Evolutionary conservation across 2,113 vertebrate species (phyloP).

Genomic region (Syngnathus floridae): DNA sequence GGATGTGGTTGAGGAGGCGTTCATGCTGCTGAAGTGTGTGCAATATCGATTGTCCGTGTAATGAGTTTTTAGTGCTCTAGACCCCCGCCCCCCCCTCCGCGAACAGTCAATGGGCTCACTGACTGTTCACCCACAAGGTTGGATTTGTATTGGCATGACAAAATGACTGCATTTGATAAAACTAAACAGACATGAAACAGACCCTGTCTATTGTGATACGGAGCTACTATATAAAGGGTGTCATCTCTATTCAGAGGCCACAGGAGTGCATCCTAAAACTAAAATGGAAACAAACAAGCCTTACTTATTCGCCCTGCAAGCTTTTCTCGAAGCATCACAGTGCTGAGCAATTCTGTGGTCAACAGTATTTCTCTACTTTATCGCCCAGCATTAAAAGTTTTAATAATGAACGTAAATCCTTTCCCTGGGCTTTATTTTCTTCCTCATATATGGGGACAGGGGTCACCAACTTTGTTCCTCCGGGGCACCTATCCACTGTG

Average conservation of each 20-base stretch:
- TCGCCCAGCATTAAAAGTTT: no score
- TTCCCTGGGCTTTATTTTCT: no score
- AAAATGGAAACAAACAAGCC: background rate
- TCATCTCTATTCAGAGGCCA: background rate
- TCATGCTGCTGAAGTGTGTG: slow-evolving; percentile 53
- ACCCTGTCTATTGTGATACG: slow-evolving; percentile 6
- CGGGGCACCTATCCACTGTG: no score
- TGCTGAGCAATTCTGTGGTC: no score
- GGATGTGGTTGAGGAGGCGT: slow-evolving; percentile 17
- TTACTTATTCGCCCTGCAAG: no score
- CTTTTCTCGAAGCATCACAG: no score
- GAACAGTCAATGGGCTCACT: slow-evolving; percentile 21
- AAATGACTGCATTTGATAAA: slow-evolving; percentile 30
- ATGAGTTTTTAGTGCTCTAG: slow-evolving; percentile 63
- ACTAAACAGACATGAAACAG: slow-evolving; percentile 31
- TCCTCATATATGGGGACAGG: no score
- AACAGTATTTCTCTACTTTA: no score
- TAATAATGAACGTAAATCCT: no score
- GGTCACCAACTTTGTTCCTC: no score
- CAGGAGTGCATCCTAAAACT: background rate
- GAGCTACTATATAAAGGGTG: slow-evolving; percentile 4
- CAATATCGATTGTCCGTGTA: slow-evolving; percentile 69
- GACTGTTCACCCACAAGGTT: slow-evolving; percentile 21
- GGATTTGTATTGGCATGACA: slow-evolving; percentile 17
- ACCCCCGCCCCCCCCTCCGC: slow-evolving; percentile 42